Percentiles rank a stretch among this genome's conserved stretches.
Conservation (phyloP, 1,140 invertebrate species). For the Eupristina koningsbergeri region DNA sequence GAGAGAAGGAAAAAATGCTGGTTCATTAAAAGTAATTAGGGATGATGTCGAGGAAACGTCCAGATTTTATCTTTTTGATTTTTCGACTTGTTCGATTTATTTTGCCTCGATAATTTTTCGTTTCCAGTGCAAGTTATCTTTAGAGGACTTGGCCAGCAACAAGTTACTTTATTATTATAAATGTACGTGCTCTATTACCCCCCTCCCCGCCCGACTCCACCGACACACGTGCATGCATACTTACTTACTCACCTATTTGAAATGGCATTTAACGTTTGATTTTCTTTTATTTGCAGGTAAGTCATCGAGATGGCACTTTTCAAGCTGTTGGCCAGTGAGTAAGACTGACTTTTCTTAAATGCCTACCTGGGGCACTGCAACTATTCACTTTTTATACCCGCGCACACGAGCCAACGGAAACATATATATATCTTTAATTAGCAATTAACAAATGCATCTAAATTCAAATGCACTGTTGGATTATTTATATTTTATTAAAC, state of each 20-base stretch:
- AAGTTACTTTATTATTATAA: background rate
- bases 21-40: constrained; percentile 37
- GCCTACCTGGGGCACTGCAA: background rate
- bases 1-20: constrained; percentile 25
- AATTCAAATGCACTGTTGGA: background rate
- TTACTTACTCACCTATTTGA: background rate
- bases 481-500: background rate
- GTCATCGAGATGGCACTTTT: background rate
- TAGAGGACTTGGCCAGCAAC: background rate
- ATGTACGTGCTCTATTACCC: background rate
- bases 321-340: background rate
- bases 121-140: background rate
- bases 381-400: background rate
- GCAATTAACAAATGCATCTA: background rate
- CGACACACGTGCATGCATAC: no score
- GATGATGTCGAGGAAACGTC: constrained; percentile 24
- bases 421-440: background rate
- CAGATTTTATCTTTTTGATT: constrained; percentile 23
- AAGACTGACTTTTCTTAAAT: background rate
- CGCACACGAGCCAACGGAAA: background rate
- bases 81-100: constrained; percentile 17
- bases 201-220: no score
- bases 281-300: constrained; percentile 22
- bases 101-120: background rate
- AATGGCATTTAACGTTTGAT: background rate